phyloP scores from a whole-genome alignment of 2,888 invertebrate species.

The Euproctis similis region DNA sequence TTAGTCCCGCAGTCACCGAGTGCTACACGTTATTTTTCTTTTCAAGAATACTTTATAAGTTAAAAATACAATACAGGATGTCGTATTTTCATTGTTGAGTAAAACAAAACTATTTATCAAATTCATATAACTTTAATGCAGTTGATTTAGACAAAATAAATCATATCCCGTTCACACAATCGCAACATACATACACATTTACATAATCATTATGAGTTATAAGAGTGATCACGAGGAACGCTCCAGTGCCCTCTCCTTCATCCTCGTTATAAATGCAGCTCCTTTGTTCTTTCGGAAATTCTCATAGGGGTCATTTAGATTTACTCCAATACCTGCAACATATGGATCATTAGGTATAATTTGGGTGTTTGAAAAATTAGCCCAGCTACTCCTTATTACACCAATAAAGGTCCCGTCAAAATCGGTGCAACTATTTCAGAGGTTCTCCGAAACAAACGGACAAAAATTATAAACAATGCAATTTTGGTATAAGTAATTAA shows the following conservation, averaged over 20 bases:
- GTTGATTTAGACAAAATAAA: slow-evolving; percentile 72
- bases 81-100: neutral
- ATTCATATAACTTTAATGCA: slow-evolving; percentile 59
- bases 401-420: no score
- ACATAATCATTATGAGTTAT: slow-evolving; percentile 43
- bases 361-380: no score
- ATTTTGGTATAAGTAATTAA: no score
- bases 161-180: slow-evolving; percentile 58
- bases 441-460: no score
- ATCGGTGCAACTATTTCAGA: no score
- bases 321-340: slow-evolving; percentile 89
- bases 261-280: slow-evolving; percentile 94
- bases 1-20: no score
- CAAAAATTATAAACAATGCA: no score
- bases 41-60: no score
- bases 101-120: slow-evolving; percentile 30
- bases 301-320: slow-evolving; percentile 96
- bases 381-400: no score
- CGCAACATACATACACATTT: slow-evolving; percentile 60
- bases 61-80: no score
- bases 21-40: no score
- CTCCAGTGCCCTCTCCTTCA: slow-evolving; percentile 93
- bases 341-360: no score
- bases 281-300: slow-evolving; percentile 97
- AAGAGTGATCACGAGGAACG: slow-evolving; percentile 62